These are phyloP conservation scores for Lordiphosa collinella DNA, from an alignment of 1,140 invertebrate genomes.

Conservation along the genomic window DNA sequence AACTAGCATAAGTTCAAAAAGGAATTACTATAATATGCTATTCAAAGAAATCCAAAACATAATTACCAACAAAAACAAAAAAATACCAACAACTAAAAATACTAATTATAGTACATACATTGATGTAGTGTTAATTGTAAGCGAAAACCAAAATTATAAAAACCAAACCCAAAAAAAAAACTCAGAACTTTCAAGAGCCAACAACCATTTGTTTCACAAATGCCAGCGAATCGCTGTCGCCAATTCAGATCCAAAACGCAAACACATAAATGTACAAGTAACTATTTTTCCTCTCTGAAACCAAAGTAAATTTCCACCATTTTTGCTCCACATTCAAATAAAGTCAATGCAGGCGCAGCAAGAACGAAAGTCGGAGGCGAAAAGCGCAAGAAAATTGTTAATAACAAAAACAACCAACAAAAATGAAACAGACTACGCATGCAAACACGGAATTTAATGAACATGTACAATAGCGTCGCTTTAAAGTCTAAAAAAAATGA, in stretches of 20 bases:
- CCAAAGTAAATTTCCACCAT: conserved; percentile 66
- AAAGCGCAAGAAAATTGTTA: conserved; percentile 33
- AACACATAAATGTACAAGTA: conserved; percentile 66
- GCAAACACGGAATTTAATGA: conserved; percentile 71
- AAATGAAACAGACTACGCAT: conserved; percentile 60
- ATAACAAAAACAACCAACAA: background rate
- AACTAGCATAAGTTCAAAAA: conserved; percentile 40
- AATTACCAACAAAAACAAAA: conserved; percentile 61
- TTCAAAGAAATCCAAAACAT: conserved; percentile 79
- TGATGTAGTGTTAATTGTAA: conserved; percentile 76
- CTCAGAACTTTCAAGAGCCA: conserved; percentile 42
- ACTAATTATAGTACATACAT: conserved; percentile 78
- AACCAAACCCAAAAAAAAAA: conserved; percentile 3
- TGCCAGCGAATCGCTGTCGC: conserved; percentile 30
- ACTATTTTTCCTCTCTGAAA: conserved; percentile 70
- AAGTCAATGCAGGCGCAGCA: conserved; percentile 54
- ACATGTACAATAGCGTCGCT: conserved; percentile 73
- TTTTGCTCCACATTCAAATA: conserved; percentile 68
- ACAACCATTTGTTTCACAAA: conserved; percentile 61
- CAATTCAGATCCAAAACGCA: conserved; percentile 34
- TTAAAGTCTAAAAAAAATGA: conserved; percentile 64
- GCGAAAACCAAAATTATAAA: conserved; percentile 35
- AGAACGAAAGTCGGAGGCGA: conserved; percentile 28
- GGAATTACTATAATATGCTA: conserved; percentile 70
- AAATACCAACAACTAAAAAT: conserved; percentile 64